Base-by-base conservation (phyloP, 2,888 invertebrate species). In the Cylindroiulus punctatus region DNA sequence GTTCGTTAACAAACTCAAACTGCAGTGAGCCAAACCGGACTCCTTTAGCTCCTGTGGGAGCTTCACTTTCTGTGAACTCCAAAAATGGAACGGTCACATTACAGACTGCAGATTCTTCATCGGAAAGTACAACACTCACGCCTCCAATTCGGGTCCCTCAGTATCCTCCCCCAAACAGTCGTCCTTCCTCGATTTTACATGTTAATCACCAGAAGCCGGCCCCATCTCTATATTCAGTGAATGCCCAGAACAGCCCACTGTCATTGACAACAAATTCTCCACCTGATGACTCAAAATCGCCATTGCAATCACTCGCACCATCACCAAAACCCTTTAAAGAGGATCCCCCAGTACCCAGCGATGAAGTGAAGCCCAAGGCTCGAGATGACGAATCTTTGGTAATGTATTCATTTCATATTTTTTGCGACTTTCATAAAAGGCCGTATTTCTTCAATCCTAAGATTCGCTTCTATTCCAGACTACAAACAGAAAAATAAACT, bases 111-210 rank as follows among this genome's bases (percentile, higher is more conserved):
- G 81, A 81, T 42, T 84, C 84, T 26, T 40, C 84, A 40, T 44
- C 81, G 19, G 81, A 40, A 36, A 40, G 81, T 81, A 57, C 57
- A 57, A 40, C 81, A 7, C 81, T 81, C 30, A 32, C 81, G 32
- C 82, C 87, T 65, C 40, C 86, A 10, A 87, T 87, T 84, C 84
- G 86, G 17, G 87, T 87, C 30, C 87, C 87, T 26, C 87, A 87
- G 19, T 87, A 87, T 30, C 87, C 87, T 32, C 87, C 87, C 32
- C 85, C 87, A 19, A 30, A 81, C 19, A 81, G 81, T 40, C 81
- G 81, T 19, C 81, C 81, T 81, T 17, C 40, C 2, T n/a, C 40
- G 17, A 7, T 30, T 36, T 3, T 81, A 32, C 32, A 81, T 32
- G n/a, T 57, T n/a, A 57, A 57, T 57, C 32, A 81, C 19, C 81